Evolutionary conservation across 2,888 invertebrate species (phyloP).

Genomic region (Syritta pipiens): DNA sequence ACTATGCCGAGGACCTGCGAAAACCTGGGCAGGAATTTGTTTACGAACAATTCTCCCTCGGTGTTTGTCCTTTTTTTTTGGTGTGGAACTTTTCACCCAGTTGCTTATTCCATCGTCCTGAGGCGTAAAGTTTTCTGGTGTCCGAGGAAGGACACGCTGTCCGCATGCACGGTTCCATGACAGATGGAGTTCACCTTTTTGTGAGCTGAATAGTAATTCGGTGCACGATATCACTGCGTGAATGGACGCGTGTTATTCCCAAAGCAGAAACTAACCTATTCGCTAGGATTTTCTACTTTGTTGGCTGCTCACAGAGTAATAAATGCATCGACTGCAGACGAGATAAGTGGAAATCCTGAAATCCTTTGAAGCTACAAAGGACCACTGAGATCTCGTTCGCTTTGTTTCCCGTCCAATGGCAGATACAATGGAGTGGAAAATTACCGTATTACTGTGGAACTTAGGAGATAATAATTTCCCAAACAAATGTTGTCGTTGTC

Average conservation of each 20-base stretch:
- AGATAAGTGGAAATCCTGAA: conserved; percentile 12
- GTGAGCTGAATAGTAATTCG: no score
- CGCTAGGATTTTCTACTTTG: conserved; percentile 10
- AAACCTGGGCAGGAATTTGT: conserved; percentile 20
- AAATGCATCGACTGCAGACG: not conserved
- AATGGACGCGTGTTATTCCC: no score
- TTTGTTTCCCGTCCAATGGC: conserved; percentile 16
- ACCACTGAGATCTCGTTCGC: not conserved
- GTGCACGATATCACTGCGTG: no score
- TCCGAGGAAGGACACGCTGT: no score
- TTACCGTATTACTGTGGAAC: conserved; percentile 2
- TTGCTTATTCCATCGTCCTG: no score
- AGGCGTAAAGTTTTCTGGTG: no score
- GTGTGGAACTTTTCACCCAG: no score
- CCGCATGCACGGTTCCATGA: no score
- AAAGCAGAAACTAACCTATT: no score
- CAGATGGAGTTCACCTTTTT: no score
- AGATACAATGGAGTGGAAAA: conserved; percentile 15
- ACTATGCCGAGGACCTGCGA: not conserved
- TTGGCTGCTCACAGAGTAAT: not conserved
- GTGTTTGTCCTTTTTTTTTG: no score
- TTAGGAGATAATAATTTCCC: not conserved
- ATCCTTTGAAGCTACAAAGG: conserved; percentile 6
- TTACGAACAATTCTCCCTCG: conserved; percentile 14
- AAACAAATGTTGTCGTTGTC: no score